Base-by-base conservation (phyloP, 2,888 invertebrate genomes). In the Barypeithes pellucidus region DNA sequence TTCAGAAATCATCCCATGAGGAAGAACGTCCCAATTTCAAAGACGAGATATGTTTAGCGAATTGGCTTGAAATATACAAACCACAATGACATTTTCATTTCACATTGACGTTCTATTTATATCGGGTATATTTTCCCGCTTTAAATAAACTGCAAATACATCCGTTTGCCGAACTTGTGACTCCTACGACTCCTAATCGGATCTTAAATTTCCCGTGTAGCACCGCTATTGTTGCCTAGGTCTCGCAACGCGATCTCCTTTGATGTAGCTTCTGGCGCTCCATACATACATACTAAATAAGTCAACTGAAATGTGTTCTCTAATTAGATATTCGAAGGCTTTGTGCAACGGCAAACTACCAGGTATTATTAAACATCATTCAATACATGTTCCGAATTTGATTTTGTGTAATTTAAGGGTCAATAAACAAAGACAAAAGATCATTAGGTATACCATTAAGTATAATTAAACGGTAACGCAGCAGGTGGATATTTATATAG, bases 361-460 rank as follows among this genome's bases (percentile, higher is more conserved):
- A 52, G 29, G 14, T 52, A 52, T 52, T 52, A 52, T 52, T 52
- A 52, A 52, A 52, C 52, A 52, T 52, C 52, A 52, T 52, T 52
- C 52, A 52, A 52, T 29, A 52, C 52, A 52, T 52, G 29, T 20
- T 52, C 14, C 29, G 29, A 52, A 52, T 52, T 52, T 52, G 29
- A 52, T 52, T 52, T 52, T 29, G 29, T 8, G 52, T 52, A 29
- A 52, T 52, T 52, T 52, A 29, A 52, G 14, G 29, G 29, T 24
- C 52, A 52, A 29, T 52, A 52, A 52, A 24, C 52, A 29, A 22
- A 24, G 52, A 8, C 52, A 14, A 24, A 29, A 52, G 14, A 29
- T 52, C 8, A 52, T 52, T 29, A 24, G 52, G 5, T 24, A 24
- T 24, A 24, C 24, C 52, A n/a, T n/a, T 52, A 29, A n/a, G n/a